Base-by-base conservation (phyloP, 2,888 invertebrate genomes). In the Andrena camellia region DNA sequence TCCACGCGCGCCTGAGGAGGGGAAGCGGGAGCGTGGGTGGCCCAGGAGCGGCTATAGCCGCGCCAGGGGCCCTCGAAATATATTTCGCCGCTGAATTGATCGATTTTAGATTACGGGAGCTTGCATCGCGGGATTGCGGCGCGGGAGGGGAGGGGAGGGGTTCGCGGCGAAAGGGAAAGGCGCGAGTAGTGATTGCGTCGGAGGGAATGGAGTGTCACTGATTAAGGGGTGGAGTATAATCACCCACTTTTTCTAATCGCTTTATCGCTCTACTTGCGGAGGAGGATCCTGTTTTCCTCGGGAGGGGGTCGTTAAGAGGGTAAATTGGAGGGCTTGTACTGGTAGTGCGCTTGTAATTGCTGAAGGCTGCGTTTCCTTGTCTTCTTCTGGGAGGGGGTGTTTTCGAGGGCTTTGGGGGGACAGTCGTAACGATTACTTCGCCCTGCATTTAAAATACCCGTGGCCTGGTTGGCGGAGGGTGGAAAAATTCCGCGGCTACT, bases 191-290 rank as follows among this genome's bases (percentile, higher is more conserved):
- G 60, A 42, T 67, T 42, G 74, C 48, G 78, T 74, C 50, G 13
- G 48, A 17, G 35, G 3, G 17, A 66, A 26, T 23, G 64, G 54
- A 50, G 13, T 68, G 10, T 1, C 13, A 42, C 31, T n/a, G 78
- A 80, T 78, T 80, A 66, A 42, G 29, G 54, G 62, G 26, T 50
- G 63, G 5, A 29, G n/a, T 20, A 26, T 48, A 60, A 70, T 70
- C 64, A n/a, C 7, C 33, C 29, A 0, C 8, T 26, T 31, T 70
- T 10, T 54, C 67, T 62, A 50, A 76, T n/a, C 20, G 42, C 29
- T 63, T 76, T 52, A 70, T 70, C 29, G 10, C 42, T 20, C 13
- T 13, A 7, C 3, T 73, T 17, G 54, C 26, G 2, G 13, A 6
- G 35, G 48, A 62, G 33, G 33, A 57, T 5, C 52, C 23, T 66